Evolutionary conservation across 2,113 vertebrate species (phyloP).

Genomic region (Clupea harengus): DNA sequence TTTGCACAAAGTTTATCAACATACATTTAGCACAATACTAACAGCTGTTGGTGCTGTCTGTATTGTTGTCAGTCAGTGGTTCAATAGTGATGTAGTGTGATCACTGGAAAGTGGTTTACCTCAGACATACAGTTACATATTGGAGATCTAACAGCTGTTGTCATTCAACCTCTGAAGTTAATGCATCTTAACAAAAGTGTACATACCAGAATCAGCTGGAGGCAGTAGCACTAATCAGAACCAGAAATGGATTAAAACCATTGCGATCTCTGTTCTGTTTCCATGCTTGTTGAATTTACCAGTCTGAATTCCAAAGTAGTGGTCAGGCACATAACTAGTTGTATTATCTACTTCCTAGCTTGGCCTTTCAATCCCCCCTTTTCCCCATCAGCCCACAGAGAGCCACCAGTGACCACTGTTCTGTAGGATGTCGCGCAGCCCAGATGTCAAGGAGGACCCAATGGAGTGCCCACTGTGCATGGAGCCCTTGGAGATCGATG

Average conservation of each 20-base stretch:
- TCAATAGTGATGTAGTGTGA: too few relatives aligned
- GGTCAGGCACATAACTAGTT: neutral
- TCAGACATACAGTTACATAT: too few relatives aligned
- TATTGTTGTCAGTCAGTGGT: neutral
- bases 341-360: neutral
- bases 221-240: too few relatives aligned
- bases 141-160: too few relatives aligned
- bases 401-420: constrained; percentile 43
- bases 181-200: too few relatives aligned
- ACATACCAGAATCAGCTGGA: too few relatives aligned
- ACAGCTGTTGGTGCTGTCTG: neutral
- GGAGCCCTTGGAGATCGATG: constrained; percentile 98
- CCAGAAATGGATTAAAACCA: too few relatives aligned
- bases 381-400: neutral
- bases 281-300: neutral
- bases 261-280: too few relatives aligned
- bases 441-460: constrained; percentile 94
- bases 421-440: constrained; percentile 96
- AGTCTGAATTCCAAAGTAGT: neutral
- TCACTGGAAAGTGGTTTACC: too few relatives aligned
- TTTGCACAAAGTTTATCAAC: too few relatives aligned
- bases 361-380: neutral
- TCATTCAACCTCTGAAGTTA: too few relatives aligned
- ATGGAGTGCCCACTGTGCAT: constrained; percentile 99
- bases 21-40: neutral